phyloP scores from a whole-genome alignment of 2,888 invertebrate genomes.

The Pegoplata infirma region DNA sequence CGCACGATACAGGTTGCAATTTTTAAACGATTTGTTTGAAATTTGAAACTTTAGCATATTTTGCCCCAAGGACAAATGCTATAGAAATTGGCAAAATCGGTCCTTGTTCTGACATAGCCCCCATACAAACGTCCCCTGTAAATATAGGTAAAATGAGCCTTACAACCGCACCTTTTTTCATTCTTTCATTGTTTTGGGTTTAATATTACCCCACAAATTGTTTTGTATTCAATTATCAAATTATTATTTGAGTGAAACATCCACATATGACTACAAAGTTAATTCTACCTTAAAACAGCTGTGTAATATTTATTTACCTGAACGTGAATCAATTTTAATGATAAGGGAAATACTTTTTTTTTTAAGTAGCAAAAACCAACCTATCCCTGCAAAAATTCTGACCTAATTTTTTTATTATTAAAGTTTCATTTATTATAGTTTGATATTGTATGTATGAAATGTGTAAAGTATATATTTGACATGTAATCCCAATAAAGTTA shows the following conservation, averaged over 20 bases:
- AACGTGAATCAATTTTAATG: constrained; percentile 25
- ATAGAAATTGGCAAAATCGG: too few relatives aligned
- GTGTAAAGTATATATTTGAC: constrained; percentile 2
- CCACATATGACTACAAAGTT: neutral
- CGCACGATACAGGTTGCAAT: too few relatives aligned
- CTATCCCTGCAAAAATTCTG: constrained; percentile 46
- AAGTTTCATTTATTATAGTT: constrained; percentile 12
- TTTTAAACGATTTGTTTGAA: too few relatives aligned
- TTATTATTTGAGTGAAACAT: neutral
- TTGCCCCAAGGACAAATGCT: too few relatives aligned
- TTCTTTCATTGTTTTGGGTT: constrained; percentile 3
- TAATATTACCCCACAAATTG: constrained; percentile 39
- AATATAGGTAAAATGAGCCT: too few relatives aligned
- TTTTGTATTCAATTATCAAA: constrained; percentile 20
- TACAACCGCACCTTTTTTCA: too few relatives aligned
- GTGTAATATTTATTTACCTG: constrained; percentile 25
- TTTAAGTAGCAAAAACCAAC: constrained; percentile 1
- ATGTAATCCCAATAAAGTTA: constrained; percentile 44
- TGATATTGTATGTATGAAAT: neutral
- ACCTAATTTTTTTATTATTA: constrained; percentile 46
- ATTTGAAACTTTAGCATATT: too few relatives aligned
- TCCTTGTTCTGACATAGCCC: too few relatives aligned
- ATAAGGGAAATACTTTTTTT: neutral
- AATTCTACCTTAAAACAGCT: constrained; percentile 25
- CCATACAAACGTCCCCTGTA: too few relatives aligned